These are phyloP conservation scores for Cephalopholis sonnerati DNA, from an alignment of 2,113 vertebrate genomes.

Conservation along the genomic window DNA sequence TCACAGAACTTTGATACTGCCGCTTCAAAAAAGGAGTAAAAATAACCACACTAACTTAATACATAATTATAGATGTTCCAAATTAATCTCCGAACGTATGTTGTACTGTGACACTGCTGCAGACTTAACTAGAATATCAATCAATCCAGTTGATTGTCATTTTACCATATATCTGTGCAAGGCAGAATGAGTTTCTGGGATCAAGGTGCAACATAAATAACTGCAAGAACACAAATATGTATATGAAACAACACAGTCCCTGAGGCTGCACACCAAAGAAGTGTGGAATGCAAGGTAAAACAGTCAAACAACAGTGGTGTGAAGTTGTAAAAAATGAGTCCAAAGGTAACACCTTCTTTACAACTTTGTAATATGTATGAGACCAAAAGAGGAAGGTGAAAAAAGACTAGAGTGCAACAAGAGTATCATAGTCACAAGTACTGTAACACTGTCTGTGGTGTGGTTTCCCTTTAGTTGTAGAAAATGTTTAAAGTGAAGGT, in stretches of 20 bases:
- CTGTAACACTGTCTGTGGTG: neutral
- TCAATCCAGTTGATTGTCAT: neutral
- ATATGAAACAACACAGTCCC: too few relatives aligned
- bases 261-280: too few relatives aligned
- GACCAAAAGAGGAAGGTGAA: neutral
- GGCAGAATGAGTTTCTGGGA: too few relatives aligned
- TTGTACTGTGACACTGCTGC: neutral
- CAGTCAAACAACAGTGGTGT: too few relatives aligned
- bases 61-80: neutral
- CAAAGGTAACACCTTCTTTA: too few relatives aligned
- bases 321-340: too few relatives aligned
- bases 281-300: too few relatives aligned
- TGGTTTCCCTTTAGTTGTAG: neutral
- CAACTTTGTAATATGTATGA: too few relatives aligned
- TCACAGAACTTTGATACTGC: neutral
- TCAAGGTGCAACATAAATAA: too few relatives aligned
- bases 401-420: neutral
- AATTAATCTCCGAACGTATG: fast-evolving
- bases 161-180: too few relatives aligned
- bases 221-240: too few relatives aligned
- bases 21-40: neutral
- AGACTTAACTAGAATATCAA: neutral
- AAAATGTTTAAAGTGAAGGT: neutral
- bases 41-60: neutral
- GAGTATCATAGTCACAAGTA: neutral